These are phyloP conservation scores for Phyto melanocephala DNA, from an alignment of 2,888 invertebrate genomes.

Conservation along the genomic window DNA sequence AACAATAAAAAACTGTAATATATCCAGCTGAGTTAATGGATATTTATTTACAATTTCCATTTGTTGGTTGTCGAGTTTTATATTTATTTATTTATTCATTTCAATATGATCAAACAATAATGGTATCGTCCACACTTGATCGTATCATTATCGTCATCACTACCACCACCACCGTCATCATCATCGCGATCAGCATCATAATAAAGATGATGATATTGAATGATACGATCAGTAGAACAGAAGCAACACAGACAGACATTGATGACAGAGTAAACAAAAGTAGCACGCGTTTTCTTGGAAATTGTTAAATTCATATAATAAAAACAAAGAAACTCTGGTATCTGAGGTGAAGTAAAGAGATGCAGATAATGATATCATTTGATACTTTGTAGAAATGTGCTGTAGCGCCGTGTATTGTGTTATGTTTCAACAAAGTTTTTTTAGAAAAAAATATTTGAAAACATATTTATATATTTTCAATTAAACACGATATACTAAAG, in stretches of 20 bases:
- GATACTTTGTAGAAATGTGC: constrained; percentile 28
- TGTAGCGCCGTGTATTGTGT: constrained; percentile 42
- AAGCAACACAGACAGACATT: constrained; percentile 46
- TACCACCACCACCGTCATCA: constrained; percentile 7
- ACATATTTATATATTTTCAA: too few species aligned
- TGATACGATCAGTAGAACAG: constrained; percentile 57
- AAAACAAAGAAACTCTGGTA: constrained; percentile 23
- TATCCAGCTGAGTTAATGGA: constrained; percentile 76
- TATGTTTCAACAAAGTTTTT: background rate
- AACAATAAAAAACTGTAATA: constrained; percentile 67
- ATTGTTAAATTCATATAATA: constrained; percentile 54
- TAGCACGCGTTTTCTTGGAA: constrained; percentile 65
- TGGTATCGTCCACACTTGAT: constrained; percentile 62
- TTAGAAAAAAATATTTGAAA: too few species aligned
- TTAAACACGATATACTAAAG: too few species aligned
- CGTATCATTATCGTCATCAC: constrained; percentile 25
- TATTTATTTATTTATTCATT: constrained; percentile 29
- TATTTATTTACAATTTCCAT: constrained; percentile 71
- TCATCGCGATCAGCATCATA: background rate
- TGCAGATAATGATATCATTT: constrained; percentile 42
- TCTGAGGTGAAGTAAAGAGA: constrained; percentile 22
- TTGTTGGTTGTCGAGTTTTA: background rate
- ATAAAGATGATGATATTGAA: constrained; percentile 34
- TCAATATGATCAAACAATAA: constrained; percentile 62
- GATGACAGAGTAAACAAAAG: constrained; percentile 45